Evolutionary conservation across 2,888 invertebrate genomes (phyloP).

Genomic region (Sarcophaga subvicina): DNA sequence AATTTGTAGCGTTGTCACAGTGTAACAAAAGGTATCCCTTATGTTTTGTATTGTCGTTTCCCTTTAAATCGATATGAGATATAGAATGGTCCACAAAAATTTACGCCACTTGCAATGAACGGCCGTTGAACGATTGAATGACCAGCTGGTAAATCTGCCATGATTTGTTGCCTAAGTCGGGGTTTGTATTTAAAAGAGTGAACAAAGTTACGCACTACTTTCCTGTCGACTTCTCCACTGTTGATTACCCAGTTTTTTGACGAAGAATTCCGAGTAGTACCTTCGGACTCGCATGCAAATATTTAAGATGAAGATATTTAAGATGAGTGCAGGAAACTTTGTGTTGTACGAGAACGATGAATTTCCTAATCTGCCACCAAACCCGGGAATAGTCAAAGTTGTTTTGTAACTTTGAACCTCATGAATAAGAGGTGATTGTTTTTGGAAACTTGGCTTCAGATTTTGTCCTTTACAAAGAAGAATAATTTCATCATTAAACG

Average conservation of each 20-base stretch:
- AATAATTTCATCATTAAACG: background rate
- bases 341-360: background rate
- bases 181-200: too few relatives aligned
- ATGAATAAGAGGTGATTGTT: background rate
- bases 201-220: too few relatives aligned
- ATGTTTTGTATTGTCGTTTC: conserved; percentile 26
- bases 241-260: background rate
- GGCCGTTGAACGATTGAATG: too few relatives aligned
- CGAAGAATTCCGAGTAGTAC: conserved; percentile 48
- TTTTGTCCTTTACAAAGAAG: background rate
- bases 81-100: too few relatives aligned
- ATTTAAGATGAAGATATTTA: background rate
- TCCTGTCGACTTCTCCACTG: too few relatives aligned
- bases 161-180: conserved; percentile 18
- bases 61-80: conserved; percentile 48
- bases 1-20: too few relatives aligned
- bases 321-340: conserved; percentile 64
- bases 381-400: conserved; percentile 64
- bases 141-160: background rate
- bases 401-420: background rate
- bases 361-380: conserved; percentile 70
- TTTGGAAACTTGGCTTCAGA: background rate
- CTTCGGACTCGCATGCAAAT: background rate
- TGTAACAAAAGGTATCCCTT: background rate
- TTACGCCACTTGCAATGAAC: too few relatives aligned